Percentiles rank a stretch among this genome's conserved stretches.
Evolutionary conservation across 1,140 invertebrate species (phyloP).

Genomic region (Papilio polytes): DNA sequence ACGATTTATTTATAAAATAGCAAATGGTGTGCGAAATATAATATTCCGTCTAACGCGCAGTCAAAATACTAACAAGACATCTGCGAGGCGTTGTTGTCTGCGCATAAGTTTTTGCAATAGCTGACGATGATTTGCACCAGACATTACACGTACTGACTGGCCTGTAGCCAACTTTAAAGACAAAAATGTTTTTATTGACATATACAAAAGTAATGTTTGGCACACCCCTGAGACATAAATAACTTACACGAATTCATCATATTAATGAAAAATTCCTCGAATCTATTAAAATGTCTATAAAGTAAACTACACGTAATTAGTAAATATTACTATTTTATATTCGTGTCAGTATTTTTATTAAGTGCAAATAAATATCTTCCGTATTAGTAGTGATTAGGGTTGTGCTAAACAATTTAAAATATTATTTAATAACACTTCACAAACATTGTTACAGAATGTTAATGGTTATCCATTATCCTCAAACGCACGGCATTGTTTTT

Average conservation of each 20-base stretch:
- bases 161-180: not conserved
- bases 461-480: slow-evolving; percentile 4
- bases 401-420: not conserved
- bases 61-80: slow-evolving; percentile 21
- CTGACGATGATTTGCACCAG: slow-evolving; percentile 19
- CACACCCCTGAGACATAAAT: slow-evolving; percentile 10
- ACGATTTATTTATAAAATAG: not conserved
- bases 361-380: not conserved
- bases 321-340: not conserved
- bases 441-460: slow-evolving; percentile 3
- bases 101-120: slow-evolving; percentile 10
- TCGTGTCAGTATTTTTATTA: not conserved
- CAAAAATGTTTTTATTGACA: slow-evolving; percentile 28
- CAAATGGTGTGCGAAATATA: not conserved
- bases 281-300: not conserved
- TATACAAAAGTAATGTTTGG: slow-evolving; percentile 21
- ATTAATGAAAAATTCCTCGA: not conserved
- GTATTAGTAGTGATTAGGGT: not conserved
- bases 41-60: not conserved
- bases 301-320: not conserved
- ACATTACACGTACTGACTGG: slow-evolving; percentile 1
- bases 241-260: not conserved
- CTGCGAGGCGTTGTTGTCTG: not conserved
- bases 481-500: not conserved
- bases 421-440: slow-evolving; percentile 4